Percentiles rank a stretch among this genome's conserved stretches.
Conservation (phyloP, 1,140 invertebrate species). For the Argopecten irradians region DNA sequence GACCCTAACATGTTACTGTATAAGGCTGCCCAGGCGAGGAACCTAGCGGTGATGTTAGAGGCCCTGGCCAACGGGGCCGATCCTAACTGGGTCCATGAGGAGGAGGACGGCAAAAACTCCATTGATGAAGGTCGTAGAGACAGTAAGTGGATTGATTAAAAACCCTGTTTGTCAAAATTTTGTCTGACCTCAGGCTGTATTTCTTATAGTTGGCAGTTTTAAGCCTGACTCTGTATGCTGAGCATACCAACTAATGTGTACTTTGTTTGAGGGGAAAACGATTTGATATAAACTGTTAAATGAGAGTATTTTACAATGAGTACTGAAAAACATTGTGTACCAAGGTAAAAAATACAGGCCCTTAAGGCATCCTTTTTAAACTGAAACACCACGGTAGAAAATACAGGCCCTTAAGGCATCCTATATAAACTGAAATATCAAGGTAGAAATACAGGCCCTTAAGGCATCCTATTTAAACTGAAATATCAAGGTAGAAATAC, state of each 20-base stretch:
- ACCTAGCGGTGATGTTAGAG: conserved; percentile 92
- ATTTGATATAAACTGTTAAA: no score
- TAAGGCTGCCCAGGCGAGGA: conserved; percentile 89
- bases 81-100: conserved; percentile 85
- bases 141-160: conserved; percentile 84
- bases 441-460: no score
- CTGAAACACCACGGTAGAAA: background rate
- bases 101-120: conserved; percentile 83
- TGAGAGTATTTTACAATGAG: no score
- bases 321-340: background rate
- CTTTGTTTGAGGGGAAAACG: no score
- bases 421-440: no score
- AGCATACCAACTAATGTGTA: background rate
- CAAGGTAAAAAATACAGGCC: background rate
- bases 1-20: conserved; percentile 87
- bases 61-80: conserved; percentile 90
- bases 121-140: conserved; percentile 90
- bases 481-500: no score
- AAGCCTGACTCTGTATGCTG: background rate
- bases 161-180: background rate
- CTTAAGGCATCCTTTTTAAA: background rate
- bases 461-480: no score
- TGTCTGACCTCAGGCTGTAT: no score
- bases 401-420: no score
- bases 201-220: background rate